Conservation (phyloP, 2,888 invertebrate species). For the Plemyria rubiginata region DNA sequence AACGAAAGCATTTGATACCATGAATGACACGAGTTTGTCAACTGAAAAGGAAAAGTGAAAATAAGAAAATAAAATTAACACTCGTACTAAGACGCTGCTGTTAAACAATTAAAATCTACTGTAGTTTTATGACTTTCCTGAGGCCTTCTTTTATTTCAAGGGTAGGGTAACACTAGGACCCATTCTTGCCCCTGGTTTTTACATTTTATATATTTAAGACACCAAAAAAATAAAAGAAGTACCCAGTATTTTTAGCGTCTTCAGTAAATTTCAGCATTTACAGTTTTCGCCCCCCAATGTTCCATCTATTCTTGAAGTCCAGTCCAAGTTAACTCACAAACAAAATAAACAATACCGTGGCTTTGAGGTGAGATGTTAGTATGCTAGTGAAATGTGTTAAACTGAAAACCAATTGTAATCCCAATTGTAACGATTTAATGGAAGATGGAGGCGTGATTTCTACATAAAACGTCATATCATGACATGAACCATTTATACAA, state of each 20-base stretch:
- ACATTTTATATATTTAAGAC: constrained; percentile 25
- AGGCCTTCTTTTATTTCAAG: constrained; percentile 56
- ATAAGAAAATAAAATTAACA: constrained; percentile 72
- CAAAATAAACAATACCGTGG: constrained; percentile 60
- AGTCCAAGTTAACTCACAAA: constrained; percentile 77
- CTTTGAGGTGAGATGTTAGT: constrained; percentile 73
- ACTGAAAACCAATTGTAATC: constrained; percentile 43
- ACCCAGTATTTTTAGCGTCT: constrained; percentile 45
- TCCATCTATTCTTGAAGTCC: constrained; percentile 85
- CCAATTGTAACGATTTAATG: constrained; percentile 46
- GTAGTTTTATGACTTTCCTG: constrained; percentile 57
- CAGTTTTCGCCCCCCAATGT: constrained; percentile 74
- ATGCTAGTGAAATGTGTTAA: constrained; percentile 70
- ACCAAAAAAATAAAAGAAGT: constrained; percentile 54
- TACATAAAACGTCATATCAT: constrained; percentile 30
- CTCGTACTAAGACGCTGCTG: constrained; percentile 85
- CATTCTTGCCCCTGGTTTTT: constrained; percentile 31
- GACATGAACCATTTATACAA: constrained; percentile 28
- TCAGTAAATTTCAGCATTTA: constrained; percentile 72
- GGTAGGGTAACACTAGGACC: constrained; percentile 38
- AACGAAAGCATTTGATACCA: constrained; percentile 40
- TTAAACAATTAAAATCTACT: constrained; percentile 62
- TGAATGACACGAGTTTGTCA: constrained; percentile 61
- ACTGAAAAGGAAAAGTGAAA: constrained; percentile 52
- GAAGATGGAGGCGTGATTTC: constrained; percentile 41